Conservation (phyloP, 2,888 invertebrate genomes). For the Leucophora obtusa region DNA sequence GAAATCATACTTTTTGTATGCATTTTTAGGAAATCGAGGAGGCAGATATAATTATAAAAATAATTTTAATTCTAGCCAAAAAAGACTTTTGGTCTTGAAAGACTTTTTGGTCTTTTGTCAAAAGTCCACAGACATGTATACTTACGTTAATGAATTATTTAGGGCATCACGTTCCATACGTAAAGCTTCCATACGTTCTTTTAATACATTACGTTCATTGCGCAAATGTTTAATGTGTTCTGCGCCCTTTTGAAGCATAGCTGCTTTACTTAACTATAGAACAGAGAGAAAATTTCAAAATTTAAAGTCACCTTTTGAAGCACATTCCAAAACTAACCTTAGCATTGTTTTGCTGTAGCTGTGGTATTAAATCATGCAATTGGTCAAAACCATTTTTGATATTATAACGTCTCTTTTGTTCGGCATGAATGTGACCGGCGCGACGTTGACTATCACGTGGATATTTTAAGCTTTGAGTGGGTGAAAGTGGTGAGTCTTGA, state of each 20-base stretch:
- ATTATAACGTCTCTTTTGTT: slow-evolving; percentile 96
- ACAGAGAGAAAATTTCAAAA: background rate
- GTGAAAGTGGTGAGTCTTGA: slow-evolving; percentile 82
- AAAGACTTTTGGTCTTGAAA: too few species aligned
- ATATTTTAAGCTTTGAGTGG: slow-evolving; percentile 79
- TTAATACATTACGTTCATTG: slow-evolving; percentile 89
- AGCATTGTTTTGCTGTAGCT: slow-evolving; percentile 91
- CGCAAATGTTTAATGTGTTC: slow-evolving; percentile 95
- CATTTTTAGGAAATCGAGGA: too few species aligned
- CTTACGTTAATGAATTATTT: slow-evolving; percentile 92
- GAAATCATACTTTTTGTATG: too few species aligned
- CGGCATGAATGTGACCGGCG: slow-evolving; percentile 95
- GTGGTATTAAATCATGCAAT: slow-evolving; percentile 94
- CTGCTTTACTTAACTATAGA: slow-evolving; percentile 91
- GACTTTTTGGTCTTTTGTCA: too few species aligned
- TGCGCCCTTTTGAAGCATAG: slow-evolving; percentile 97
- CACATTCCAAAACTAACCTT: slow-evolving; percentile 43
- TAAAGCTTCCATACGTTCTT: slow-evolving; percentile 93
- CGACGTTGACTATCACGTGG: slow-evolving; percentile 84
- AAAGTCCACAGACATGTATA: background rate
- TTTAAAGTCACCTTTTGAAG: background rate
- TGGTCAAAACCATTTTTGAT: slow-evolving; percentile 98
- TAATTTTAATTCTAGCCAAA: too few species aligned
- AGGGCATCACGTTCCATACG: slow-evolving; percentile 93
- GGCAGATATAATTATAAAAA: too few species aligned